These are phyloP conservation scores for Colossoma macropomum DNA, from an alignment of 2,113 vertebrate species.

Conservation along the genomic window DNA sequence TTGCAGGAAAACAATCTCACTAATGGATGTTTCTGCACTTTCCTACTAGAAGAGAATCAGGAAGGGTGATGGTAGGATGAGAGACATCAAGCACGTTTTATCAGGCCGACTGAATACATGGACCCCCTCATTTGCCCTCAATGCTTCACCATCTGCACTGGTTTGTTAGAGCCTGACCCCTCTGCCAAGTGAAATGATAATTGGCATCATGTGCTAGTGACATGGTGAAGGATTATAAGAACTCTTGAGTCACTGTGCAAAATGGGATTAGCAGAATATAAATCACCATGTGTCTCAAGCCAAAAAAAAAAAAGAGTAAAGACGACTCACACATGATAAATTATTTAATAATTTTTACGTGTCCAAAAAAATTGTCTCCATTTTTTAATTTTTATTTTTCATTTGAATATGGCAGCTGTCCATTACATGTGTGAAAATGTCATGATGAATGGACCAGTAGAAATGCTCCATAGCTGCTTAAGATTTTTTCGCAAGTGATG, in stretches of 20 bases:
- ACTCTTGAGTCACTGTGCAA: slow-evolving; percentile 20
- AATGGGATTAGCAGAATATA: slow-evolving; percentile 3
- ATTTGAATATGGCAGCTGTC: too few species aligned
- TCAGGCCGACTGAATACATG: slow-evolving; percentile 22
- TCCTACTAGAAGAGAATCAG: slow-evolving; percentile 34
- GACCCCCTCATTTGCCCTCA: slow-evolving; percentile 5
- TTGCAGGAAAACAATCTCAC: slow-evolving; percentile 58
- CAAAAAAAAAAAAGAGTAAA: too few species aligned
- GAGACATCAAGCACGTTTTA: slow-evolving; percentile 30
- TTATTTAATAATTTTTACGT: too few species aligned
- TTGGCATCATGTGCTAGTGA: slow-evolving; percentile 26
- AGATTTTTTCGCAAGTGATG: too few species aligned
- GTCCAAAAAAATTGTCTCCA: too few species aligned
- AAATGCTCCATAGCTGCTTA: too few species aligned
- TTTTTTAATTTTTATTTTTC: too few species aligned
- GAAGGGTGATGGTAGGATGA: slow-evolving; percentile 26
- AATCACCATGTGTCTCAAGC: neutral
- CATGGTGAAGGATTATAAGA: slow-evolving; percentile 27
- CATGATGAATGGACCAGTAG: too few species aligned
- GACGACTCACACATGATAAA: too few species aligned
- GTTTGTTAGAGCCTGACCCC: slow-evolving; percentile 16
- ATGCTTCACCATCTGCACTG: slow-evolving; percentile 14
- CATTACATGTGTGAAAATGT: too few species aligned
- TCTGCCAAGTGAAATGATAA: slow-evolving; percentile 41
- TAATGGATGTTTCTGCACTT: slow-evolving; percentile 61